Evolutionary conservation across 2,113 vertebrate species (phyloP), one percentile per base, ranked within the genome.

Genomic region (Aspidoscelis tigris): DNA sequence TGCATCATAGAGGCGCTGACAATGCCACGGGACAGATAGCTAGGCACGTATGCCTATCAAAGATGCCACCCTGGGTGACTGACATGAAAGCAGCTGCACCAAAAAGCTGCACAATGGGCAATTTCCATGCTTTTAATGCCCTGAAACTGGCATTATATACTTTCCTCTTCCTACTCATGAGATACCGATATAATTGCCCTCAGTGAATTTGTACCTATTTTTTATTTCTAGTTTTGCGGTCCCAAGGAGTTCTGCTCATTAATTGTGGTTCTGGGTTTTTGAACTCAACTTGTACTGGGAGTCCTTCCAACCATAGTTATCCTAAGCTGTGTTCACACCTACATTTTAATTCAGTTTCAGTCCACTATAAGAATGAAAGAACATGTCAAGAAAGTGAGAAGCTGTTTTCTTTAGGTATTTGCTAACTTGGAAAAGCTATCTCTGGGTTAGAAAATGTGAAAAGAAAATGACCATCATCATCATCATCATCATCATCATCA

Each of bases 1-100:
- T 81, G 83, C 84, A 74, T 88, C 83, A 64, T 7, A 20, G 53
- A 85, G 78, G 79, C 83, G 84, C 64, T 80, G 83, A 79, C 89
- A 50, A 18, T 16, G 47, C 55, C 61, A 16, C 65, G 21, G 50
- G 43, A 70, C 86, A 90, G 14, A 78, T 81, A 88, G 89, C 69
- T 88, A 89, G 68, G 80, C 86, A 69, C 70, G 10, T 43, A 73
- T 61, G 39, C 58, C 47, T 33, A 74, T 5, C 9, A 20, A 33
- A 75, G 58, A 26, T 12, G 3, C 58, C 55, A 22, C 68, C 12
- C 4, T 39, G 18, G 43, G 9, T 70, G 47, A 70, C 55, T 80
- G 70, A 70, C 44, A 22, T 39, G n/a, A 69, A 61, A 12, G 20
- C 47, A 80, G 24, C 16, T 77, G 55, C 66, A 41, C 41, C 14